Conservation (phyloP, 2,113 vertebrate genomes). For the Corydoras maculifer region DNA sequence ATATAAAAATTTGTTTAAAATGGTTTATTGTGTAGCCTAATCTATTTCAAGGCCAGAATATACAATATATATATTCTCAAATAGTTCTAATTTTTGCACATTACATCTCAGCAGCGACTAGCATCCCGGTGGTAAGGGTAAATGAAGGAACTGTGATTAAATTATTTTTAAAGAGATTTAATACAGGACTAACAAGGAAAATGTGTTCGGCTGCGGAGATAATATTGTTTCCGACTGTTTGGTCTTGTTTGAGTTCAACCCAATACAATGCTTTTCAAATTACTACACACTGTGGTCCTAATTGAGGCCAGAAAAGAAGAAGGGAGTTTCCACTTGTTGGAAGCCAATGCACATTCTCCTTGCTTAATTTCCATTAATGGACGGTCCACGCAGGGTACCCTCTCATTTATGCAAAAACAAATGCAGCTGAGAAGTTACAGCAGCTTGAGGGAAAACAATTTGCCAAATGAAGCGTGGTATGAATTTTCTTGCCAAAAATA, state of each 20-base stretch:
- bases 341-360: constrained; percentile 18
- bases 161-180: constrained; percentile 23
- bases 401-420: constrained; percentile 28
- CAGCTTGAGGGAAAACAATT: neutral
- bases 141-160: constrained; percentile 30
- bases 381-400: constrained; percentile 15
- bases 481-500: constrained; percentile 9
- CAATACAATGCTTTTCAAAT: constrained; percentile 19
- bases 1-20: no score
- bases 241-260: constrained; percentile 31
- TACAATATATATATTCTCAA: no score
- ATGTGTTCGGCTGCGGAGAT: constrained; percentile 6
- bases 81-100: constrained; percentile 25
- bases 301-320: constrained; percentile 30
- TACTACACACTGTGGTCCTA: constrained; percentile 19
- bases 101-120: constrained; percentile 20
- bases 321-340: constrained; percentile 19
- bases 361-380: constrained; percentile 37
- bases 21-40: no score
- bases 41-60: no score
- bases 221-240: constrained; percentile 30
- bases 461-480: constrained; percentile 4
- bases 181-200: constrained; percentile 19
- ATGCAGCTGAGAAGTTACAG: constrained; percentile 3
- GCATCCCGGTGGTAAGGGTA: neutral